phyloP scores from a whole-genome alignment of 2,888 invertebrate genomes.

The Synanthedon andrenaeformis region DNA sequence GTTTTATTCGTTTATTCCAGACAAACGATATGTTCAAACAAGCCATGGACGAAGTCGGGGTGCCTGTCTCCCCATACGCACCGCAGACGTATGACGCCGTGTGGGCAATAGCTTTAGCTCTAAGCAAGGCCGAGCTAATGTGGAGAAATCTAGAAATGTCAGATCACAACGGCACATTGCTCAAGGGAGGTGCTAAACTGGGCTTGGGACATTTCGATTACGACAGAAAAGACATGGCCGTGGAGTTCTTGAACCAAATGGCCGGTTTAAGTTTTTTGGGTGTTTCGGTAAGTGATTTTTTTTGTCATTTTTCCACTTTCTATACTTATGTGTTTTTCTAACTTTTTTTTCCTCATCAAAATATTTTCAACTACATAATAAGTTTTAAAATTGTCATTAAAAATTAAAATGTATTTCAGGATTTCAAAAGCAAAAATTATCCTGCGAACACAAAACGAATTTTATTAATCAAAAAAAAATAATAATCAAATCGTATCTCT shows the following conservation, averaged over 20 bases:
- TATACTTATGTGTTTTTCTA: too few species aligned
- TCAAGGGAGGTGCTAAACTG: conserved; percentile 16
- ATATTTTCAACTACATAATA: too few species aligned
- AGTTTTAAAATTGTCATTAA: too few species aligned
- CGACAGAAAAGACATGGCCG: conserved; percentile 78
- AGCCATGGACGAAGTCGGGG: conserved; percentile 67
- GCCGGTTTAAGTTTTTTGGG: conserved; percentile 82
- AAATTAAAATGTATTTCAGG: too few species aligned
- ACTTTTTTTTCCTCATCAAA: too few species aligned
- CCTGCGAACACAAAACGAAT: too few species aligned
- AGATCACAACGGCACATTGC: conserved; percentile 22
- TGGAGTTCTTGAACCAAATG: conserved; percentile 78
- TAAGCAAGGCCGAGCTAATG: conserved; percentile 74
- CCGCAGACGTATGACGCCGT: conserved; percentile 91
- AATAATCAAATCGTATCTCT: too few species aligned
- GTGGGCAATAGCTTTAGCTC: conserved; percentile 87
- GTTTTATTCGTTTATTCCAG: conserved; percentile 36
- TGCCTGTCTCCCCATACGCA: conserved; percentile 75
- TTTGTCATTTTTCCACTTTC: not conserved
- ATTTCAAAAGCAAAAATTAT: too few species aligned
- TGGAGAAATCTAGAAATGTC: conserved; percentile 50
- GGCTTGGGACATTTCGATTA: conserved; percentile 78
- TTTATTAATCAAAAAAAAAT: too few species aligned
- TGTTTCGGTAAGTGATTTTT: conserved; percentile 79
- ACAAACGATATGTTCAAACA: conserved; percentile 74